These are phyloP conservation scores for Muscicapa adusta DNA, from an alignment of 2,113 vertebrate genomes.

Conservation along the genomic window DNA sequence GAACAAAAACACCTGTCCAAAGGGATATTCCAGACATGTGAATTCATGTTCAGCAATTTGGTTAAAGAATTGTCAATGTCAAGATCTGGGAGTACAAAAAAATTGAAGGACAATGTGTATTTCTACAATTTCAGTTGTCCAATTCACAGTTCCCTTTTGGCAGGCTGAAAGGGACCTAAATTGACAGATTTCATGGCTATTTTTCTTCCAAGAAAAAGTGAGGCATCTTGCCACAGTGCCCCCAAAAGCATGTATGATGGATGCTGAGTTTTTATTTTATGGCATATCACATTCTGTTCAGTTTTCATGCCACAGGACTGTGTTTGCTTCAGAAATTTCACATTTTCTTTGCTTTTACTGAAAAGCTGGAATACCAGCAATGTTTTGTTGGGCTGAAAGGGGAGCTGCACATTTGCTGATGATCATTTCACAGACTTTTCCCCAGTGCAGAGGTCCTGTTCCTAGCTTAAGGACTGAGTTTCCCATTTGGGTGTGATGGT, in stretches of 20 bases:
- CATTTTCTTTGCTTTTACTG: background rate
- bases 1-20: background rate
- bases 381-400: background rate
- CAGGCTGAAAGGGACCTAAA: background rate
- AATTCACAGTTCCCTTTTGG: background rate
- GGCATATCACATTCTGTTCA: background rate
- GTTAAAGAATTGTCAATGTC: background rate
- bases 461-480: background rate
- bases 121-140: background rate
- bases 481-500: background rate
- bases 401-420: background rate
- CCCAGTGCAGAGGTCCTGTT: background rate
- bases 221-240: background rate
- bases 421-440: background rate
- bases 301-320: background rate
- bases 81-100: background rate
- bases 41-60: background rate
- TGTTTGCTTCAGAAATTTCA: background rate
- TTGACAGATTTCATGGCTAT: background rate
- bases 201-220: background rate
- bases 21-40: background rate
- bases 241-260: background rate
- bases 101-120: rapidly evolving
- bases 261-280: background rate
- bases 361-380: background rate